Base-by-base conservation (phyloP, 2,113 vertebrate genomes). In the Neomonachus schauinslandi region DNA sequence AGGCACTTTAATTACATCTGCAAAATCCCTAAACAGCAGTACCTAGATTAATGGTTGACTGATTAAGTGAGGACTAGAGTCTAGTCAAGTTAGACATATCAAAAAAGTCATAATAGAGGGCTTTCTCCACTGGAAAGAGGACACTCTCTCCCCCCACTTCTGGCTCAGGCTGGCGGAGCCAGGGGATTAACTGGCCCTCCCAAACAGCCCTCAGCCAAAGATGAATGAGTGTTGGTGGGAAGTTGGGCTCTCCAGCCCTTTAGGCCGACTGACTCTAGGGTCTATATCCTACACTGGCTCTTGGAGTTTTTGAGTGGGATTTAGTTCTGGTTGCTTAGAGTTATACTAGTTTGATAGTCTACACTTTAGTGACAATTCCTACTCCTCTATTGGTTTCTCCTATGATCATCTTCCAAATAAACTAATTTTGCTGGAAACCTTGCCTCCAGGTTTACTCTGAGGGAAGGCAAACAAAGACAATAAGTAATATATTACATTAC, bases 71-170 rank as follows among this genome's bases (percentile, higher is more conserved):
- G 13, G 3, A 57, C 26, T 85, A 14, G 13, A 31, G 0, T 59
- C 24, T 53, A 36, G 9, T 59, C 21, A 87, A 33, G 4, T 3
- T 46, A 46, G 57, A 76, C 71, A 51, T 31, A 63, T 39, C 4
- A 71, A 31, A 83, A 55, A 33, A n/a, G 2, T 11, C 53, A 2
- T 31, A 31, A 19, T 18, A 71, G 4, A 65, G 3, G 24, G 4
- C 0, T 65, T 61, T 51, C 28, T 76, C 4, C 55, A 2, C 1
- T 42, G 12, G 2, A 83, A 72, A 63, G 2, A 24, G 21, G 21
- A 6, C 5, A 51, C 1, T 3, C 6, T 49, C 1, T 4, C 2
- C 49, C 51, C 4, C 11, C 24, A 7, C 42, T 24, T 39, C 10
- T 1, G 46, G 42, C 8, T 8, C 53, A 53, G 4, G 5, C 24